Base-by-base conservation (phyloP, 2,113 vertebrate genomes). In the Gavialis gangeticus region DNA sequence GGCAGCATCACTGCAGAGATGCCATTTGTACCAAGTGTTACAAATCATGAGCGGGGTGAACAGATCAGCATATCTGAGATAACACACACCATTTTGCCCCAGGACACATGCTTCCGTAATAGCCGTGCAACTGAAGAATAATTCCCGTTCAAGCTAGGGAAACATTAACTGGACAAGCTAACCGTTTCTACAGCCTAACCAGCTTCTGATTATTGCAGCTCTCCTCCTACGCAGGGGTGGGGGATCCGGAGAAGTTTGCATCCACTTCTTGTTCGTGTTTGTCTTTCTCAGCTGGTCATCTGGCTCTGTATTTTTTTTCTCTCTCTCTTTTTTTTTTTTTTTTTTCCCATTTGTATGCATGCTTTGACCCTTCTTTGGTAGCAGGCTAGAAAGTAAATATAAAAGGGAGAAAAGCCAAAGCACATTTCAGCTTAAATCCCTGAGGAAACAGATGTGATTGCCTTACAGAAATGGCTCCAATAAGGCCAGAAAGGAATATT, bases 401-500 rank as follows among this genome's bases (percentile, higher is more conserved):
- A 97, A 97, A 97, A 94, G 95, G 95, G 81, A 90, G 73, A 89
- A 90, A 96, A 91, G 83, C 94, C 91, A 91, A 97, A 96, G 93
- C 95, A 91, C 93, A 95, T 97, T 98, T 97, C 82, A 89, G 90
- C 92, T 94, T 81, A 97, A 98, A 96, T 98, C 98, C 98, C 97
- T 0, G 28, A 97, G 97, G 98, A 98, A 97, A 97, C 85, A 90
- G 97, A 97, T 98, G 97, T 97, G 98, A 98, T 98, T 98, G 97
- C 97, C 94, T 97, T 97, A 97, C 97, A 97, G 97, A 98, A 98
- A 98, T 96, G 98, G 96, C 90, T 98, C 97, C 98, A 98, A 96
- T 97, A 98, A 97, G 98, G 97, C 96, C 97, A 97, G 97, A 94
- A 96, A 98, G 96, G 98, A 97, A 98, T 98, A 98, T 98, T 98